Conservation (phyloP, 1,140 invertebrate species). For the Aphidius ervi region DNA sequence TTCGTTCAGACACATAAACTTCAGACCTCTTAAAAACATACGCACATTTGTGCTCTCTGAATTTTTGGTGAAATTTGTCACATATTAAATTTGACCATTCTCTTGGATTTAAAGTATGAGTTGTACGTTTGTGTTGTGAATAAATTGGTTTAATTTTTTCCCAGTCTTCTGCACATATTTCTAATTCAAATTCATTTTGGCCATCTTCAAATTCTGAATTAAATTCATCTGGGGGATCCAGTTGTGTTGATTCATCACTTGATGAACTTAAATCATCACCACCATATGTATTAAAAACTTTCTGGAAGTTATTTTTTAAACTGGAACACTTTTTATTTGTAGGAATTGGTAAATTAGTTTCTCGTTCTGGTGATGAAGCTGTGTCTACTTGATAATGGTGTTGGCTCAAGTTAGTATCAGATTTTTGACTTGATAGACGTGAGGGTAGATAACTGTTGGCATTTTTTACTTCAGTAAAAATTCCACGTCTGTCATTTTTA, state of each 20-base stretch:
- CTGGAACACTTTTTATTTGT: too few species aligned
- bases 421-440: too few species aligned
- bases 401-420: background rate
- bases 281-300: background rate
- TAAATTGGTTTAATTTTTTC: constrained; percentile 6
- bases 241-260: background rate
- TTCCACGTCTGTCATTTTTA: constrained; percentile 9
- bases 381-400: background rate
- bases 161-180: constrained; percentile 14
- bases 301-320: background rate
- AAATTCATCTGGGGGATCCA: background rate
- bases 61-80: constrained; percentile 7
- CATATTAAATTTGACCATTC: constrained; percentile 12
- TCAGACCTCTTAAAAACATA: constrained; percentile 16
- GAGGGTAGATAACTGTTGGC: too few species aligned
- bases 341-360: too few species aligned
- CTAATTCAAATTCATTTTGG: constrained; percentile 8
- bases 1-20: background rate
- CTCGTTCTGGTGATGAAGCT: too few species aligned
- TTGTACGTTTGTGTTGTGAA: background rate
- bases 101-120: constrained; percentile 2
- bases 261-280: background rate
- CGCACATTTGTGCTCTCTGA: constrained; percentile 2
- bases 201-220: background rate
- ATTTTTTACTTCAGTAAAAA: constrained; percentile 4